A percentile compares a stretch with the other conserved stretches of the same genome.
phyloP scores from a whole-genome alignment of 2,113 vertebrate species.

The Phrynocephalus versicolor region DNA sequence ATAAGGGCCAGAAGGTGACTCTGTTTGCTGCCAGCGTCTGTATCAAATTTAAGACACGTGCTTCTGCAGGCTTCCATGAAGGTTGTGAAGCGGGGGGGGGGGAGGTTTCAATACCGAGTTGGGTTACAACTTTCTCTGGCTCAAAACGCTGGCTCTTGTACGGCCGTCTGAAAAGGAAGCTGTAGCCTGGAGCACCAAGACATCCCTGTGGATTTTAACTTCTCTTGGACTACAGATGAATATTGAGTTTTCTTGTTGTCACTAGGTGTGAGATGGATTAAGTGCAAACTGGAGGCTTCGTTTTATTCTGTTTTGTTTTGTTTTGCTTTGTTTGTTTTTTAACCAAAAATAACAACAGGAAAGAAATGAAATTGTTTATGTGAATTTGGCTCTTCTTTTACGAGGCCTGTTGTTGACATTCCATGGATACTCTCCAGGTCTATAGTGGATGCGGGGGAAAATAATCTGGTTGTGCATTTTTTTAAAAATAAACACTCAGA shows the following conservation, averaged over 20 bases:
- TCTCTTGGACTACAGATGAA: slow-evolving; percentile 62
- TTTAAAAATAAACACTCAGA: slow-evolving; percentile 48
- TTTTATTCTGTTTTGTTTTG: slow-evolving; percentile 39
- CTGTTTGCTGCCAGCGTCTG: slow-evolving; percentile 83
- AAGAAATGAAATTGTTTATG: slow-evolving; percentile 57
- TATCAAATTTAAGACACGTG: slow-evolving; percentile 96
- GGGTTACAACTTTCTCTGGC: slow-evolving; percentile 68
- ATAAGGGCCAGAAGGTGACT: slow-evolving; percentile 76
- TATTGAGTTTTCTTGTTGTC: slow-evolving; percentile 46
- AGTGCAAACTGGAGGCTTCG: slow-evolving; percentile 41
- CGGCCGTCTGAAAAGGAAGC: slow-evolving; percentile 64
- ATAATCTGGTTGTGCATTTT: slow-evolving; percentile 52
- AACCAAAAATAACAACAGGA: slow-evolving; percentile 37
- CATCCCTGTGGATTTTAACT: slow-evolving; percentile 36
- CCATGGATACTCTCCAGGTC: slow-evolving; percentile 46
- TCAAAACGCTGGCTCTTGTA: slow-evolving; percentile 59
- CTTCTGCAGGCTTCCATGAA: slow-evolving; percentile 77
- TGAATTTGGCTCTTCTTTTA: slow-evolving; percentile 44
- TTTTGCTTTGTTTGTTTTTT: slow-evolving; percentile 35
- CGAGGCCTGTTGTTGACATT: slow-evolving; percentile 51
- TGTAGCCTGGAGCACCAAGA: slow-evolving; percentile 42
- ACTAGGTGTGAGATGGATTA: slow-evolving; percentile 54
- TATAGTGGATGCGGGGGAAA: slow-evolving; percentile 17
- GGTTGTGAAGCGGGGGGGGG: too few species aligned
- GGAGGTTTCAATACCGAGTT: slow-evolving; percentile 76